Evolutionary conservation across 2,888 invertebrate genomes (phyloP), one percentile per base, ranked within the genome.

Genomic region (Dynastes maya): DNA sequence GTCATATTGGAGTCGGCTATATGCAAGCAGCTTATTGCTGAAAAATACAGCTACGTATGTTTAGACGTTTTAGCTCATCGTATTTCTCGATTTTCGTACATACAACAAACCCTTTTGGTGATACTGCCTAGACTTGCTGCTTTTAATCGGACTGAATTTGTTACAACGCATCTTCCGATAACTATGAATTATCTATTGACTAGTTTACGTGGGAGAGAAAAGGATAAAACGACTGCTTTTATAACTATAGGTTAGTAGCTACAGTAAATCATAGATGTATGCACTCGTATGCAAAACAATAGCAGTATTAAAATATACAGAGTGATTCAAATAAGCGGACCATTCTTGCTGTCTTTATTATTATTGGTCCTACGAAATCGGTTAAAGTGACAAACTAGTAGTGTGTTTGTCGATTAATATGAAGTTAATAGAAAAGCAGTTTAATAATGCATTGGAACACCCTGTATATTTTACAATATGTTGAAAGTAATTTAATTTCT

Each of bases 81-180:
- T 78, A 89, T 91, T 74, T 93, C 94, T 0, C 82, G 86, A 83
- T 95, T 94, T 72, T 90, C 92, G 4, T 94, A 96, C 86, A 95
- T 98, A 29, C 98, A 98, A 83, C 95, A 96, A 86, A 94, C 95
- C 0, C 89, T 99, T 13, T 91, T 98, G 78, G 93, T 94, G 55
- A 92, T 99, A 68, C 90, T 99, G 79, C 99, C 99, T 0, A 92
- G 98, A 82, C 89, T 98, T 74, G 98, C 98, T 5, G 97, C 98
- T n/a, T 98, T 98, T 85, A 95, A 97, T 87, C 94, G 94, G 79
- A 93, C 94, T 5, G 91, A 92, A 78, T 98, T 98, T 86, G 92
- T 95, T 0, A 91, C 91, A 78, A 93, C 93, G 83, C 94, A 97
- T 88, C 89, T 97, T 0, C 91, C 91, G 58, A 91, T 92, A 0